A percentile compares a stretch with the other conserved stretches of the same genome.
Conservation (phyloP, 1,140 invertebrate species). For the Uloborus diversus region DNA sequence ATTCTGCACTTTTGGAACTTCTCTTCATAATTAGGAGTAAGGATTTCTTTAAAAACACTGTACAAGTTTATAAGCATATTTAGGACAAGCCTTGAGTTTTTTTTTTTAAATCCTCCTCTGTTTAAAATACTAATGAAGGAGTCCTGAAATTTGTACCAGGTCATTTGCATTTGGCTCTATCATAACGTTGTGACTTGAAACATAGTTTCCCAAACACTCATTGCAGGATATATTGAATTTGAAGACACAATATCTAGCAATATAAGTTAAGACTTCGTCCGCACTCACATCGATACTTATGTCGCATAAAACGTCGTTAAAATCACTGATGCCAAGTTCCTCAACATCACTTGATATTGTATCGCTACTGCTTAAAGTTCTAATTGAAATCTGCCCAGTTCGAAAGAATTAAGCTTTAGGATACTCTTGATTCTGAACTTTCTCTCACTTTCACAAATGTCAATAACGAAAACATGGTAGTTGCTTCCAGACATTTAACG, state of each 20-base stretch:
- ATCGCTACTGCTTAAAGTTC: neutral
- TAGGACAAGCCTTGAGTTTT: too few relatives aligned
- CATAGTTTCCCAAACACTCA: neutral
- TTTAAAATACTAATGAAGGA: neutral
- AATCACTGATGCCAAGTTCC: neutral
- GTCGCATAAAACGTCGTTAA: neutral
- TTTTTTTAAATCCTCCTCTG: neutral
- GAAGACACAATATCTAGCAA: neutral
- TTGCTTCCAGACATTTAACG: constrained; percentile 13
- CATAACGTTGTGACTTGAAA: neutral
- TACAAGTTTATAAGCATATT: too few relatives aligned
- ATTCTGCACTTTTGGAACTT: too few relatives aligned
- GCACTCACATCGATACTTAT: neutral
- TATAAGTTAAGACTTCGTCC: neutral
- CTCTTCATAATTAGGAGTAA: too few relatives aligned
- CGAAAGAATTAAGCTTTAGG: neutral
- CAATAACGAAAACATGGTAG: neutral
- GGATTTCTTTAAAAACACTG: too few relatives aligned
- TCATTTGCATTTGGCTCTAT: neutral
- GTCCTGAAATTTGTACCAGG: neutral
- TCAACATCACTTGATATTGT: neutral
- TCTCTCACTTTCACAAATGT: neutral
- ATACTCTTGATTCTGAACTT: neutral
- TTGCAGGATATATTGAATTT: neutral
- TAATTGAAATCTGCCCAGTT: neutral